Evolutionary conservation across 2,113 vertebrate genomes (phyloP).

Genomic region (Notothenia rossii): DNA sequence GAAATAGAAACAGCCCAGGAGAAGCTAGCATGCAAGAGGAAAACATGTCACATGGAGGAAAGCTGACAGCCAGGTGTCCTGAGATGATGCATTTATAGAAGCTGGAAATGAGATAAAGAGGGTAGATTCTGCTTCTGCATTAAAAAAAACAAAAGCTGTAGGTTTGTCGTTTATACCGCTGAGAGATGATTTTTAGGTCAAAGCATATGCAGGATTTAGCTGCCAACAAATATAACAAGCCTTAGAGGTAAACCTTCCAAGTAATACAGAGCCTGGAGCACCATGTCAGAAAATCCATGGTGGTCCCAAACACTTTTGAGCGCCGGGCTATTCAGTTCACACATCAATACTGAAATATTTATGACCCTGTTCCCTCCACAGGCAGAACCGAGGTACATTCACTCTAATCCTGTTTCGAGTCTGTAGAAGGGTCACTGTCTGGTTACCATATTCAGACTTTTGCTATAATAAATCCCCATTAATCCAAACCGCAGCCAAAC

Average conservation of each 20-base stretch:
- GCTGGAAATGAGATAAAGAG: constrained; percentile 22
- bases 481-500: constrained; percentile 65
- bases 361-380: constrained; percentile 32
- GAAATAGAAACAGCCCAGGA: constrained; percentile 73
- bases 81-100: constrained; percentile 29
- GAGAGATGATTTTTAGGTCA: constrained; percentile 28
- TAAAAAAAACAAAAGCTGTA: neutral
- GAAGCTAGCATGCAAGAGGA: constrained; percentile 49
- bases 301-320: constrained; percentile 19
- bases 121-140: constrained; percentile 15
- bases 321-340: neutral
- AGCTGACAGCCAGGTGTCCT: constrained; percentile 28
- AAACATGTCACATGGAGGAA: constrained; percentile 51
- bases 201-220: neutral
- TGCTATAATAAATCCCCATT: constrained; percentile 57
- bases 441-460: constrained; percentile 53
- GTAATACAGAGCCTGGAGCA: constrained; percentile 8
- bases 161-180: neutral
- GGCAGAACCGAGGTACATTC: constrained; percentile 17
- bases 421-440: constrained; percentile 20
- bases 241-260: constrained; percentile 13
- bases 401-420: constrained; percentile 19
- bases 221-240: constrained; percentile 22
- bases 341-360: constrained; percentile 56
- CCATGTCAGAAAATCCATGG: constrained; percentile 18